phyloP scores from a whole-genome alignment of 2,113 vertebrate genomes.

The Blennius ocellaris region DNA sequence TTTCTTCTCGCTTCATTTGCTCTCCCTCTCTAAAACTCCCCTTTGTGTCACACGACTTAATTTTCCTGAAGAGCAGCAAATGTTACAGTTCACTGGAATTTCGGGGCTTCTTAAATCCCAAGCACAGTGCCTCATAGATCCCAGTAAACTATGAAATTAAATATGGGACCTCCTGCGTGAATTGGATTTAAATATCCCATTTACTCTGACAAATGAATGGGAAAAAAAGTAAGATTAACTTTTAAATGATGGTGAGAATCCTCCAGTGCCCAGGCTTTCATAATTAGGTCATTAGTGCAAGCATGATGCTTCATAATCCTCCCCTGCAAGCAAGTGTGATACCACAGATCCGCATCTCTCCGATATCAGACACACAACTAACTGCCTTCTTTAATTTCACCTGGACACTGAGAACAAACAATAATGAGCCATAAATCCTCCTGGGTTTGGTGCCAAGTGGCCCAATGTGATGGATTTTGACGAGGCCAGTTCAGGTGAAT shows the following conservation, averaged over 20 bases:
- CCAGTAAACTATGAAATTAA: slow-evolving; percentile 78
- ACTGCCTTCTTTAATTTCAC: slow-evolving; percentile 21
- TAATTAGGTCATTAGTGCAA: slow-evolving; percentile 77
- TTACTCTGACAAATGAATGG: slow-evolving; percentile 68
- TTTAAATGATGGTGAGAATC: slow-evolving; percentile 76
- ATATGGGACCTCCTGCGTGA: slow-evolving; percentile 64
- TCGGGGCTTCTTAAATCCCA: slow-evolving; percentile 65
- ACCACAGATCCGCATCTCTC: slow-evolving; percentile 53
- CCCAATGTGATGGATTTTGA: slow-evolving; percentile 41
- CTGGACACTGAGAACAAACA: slow-evolving; percentile 56
- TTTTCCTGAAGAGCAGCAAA: slow-evolving; percentile 70
- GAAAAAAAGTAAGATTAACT: slow-evolving; percentile 69
- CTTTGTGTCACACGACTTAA: slow-evolving; percentile 58
- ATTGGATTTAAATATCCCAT: slow-evolving; percentile 77
- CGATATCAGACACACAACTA: slow-evolving; percentile 33
- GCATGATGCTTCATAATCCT: slow-evolving; percentile 69
- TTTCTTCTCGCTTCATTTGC: slow-evolving; percentile 47
- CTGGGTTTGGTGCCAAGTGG: slow-evolving; percentile 2
- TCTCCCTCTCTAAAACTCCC: slow-evolving; percentile 29
- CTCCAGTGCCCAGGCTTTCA: slow-evolving; percentile 51
- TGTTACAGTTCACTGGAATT: slow-evolving; percentile 72
- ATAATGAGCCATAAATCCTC: slow-evolving; percentile 45
- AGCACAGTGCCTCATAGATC: slow-evolving; percentile 59
- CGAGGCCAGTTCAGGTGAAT: slow-evolving; percentile 26
- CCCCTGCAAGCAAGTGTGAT: slow-evolving; percentile 43